Evolutionary conservation across 2,888 invertebrate genomes (phyloP), one percentile per base, ranked within the genome.

Genomic region (Orgyia antiqua): DNA sequence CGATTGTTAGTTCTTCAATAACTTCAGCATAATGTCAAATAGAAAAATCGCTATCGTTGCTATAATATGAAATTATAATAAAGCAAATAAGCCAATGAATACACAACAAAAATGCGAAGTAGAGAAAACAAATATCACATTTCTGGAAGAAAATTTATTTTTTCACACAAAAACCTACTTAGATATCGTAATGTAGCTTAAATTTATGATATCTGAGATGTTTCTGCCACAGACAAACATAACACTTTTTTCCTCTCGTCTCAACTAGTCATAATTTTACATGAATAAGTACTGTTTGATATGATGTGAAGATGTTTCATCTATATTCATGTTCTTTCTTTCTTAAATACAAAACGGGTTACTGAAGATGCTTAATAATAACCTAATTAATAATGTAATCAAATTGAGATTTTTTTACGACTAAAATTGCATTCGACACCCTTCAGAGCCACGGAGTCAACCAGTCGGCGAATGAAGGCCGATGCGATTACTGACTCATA

Each of bases 401-500:
- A n/a, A n/a, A n/a, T n/a, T n/a, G n/a, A n/a, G n/a, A n/a, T n/a
- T n/a, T n/a, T n/a, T n/a, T n/a, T n/a, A n/a, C n/a, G n/a, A n/a
- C n/a, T n/a, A n/a, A n/a, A n/a, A n/a, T n/a, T n/a, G n/a, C n/a
- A n/a, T n/a, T n/a, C n/a, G n/a, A n/a, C n/a, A n/a, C n/a, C n/a
- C n/a, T n/a, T n/a, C n/a, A n/a, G n/a, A n/a, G n/a, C 17, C 18
- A 18, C 8, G 26, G 35, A 44, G 58, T 68, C 58, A 63, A 66
- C 51, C 56, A 61, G 57, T 60, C 38, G 49, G 57, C 63, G 69
- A 68, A 66, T 66, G 70, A 71, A 56, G 58, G 58, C 63, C 62
- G 70, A 70, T 68, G 72, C 71, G 70, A 78, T 78, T 73, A 76
- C 68, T 77, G 78, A 79, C 56, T 79, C 82, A 77, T 69, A 58